phyloP scores from a whole-genome alignment of 2,113 vertebrate species.

The Lates calcarifer region DNA sequence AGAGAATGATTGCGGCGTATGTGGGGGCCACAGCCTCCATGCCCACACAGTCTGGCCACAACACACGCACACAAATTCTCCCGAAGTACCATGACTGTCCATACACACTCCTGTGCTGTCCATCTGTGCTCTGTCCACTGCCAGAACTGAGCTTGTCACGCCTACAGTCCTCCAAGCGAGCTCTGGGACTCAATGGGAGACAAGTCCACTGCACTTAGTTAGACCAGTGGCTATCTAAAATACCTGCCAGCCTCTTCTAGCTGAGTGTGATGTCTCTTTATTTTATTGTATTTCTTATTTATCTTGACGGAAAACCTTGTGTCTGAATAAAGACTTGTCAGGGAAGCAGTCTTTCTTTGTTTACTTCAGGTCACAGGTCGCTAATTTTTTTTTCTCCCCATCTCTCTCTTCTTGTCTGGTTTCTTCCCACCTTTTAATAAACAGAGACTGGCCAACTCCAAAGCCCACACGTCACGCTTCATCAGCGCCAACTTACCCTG shows the following conservation, averaged over 20 bases:
- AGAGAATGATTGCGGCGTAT: slow-evolving; percentile 65
- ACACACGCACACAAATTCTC: slow-evolving; percentile 52
- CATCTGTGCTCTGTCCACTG: slow-evolving; percentile 74
- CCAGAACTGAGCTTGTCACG: slow-evolving; percentile 61
- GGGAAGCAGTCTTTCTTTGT: slow-evolving; percentile 45
- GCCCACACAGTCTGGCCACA: slow-evolving; percentile 63
- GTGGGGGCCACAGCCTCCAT: slow-evolving; percentile 49
- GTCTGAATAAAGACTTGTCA: slow-evolving; percentile 21
- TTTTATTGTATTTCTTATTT: slow-evolving; percentile 14
- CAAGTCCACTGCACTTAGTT: slow-evolving; percentile 1
- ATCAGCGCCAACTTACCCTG: slow-evolving; percentile 98
- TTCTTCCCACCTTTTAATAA: slow-evolving; percentile 32
- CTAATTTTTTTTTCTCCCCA: background rate
- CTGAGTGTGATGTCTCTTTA: background rate
- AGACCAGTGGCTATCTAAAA: slow-evolving; percentile 8
- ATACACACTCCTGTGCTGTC: slow-evolving; percentile 67
- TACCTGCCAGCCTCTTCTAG: background rate
- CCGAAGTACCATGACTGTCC: slow-evolving; percentile 52
- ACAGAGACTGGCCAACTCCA: slow-evolving; percentile 95
- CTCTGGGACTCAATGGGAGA: slow-evolving; percentile 30
- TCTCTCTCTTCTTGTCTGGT: slow-evolving; percentile 24
- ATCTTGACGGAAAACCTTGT: slow-evolving; percentile 17
- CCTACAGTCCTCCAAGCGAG: slow-evolving; percentile 51
- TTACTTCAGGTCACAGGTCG: slow-evolving; percentile 53
- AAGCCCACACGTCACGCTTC: slow-evolving; percentile 97